Evolutionary conservation across 2,113 vertebrate species (phyloP).

Genomic region (Gnathonemus longibarbis): DNA sequence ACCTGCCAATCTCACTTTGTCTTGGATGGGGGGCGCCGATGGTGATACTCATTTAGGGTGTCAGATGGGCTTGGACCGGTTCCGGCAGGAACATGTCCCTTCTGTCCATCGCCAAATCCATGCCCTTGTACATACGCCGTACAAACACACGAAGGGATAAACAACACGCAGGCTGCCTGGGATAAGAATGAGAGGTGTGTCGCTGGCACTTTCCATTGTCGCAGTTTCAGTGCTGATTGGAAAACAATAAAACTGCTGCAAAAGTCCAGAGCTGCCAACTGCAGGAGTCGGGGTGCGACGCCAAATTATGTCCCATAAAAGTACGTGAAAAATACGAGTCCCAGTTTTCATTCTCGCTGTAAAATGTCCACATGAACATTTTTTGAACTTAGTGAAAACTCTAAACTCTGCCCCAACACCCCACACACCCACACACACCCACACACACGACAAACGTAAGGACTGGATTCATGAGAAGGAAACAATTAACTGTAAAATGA

Average conservation of each 20-base stretch:
- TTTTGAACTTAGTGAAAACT: background rate
- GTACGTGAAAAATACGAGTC: no score
- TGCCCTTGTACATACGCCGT: background rate
- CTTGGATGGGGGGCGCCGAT: background rate
- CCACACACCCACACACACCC: no score
- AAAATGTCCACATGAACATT: background rate
- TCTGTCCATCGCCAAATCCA: background rate
- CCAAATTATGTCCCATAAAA: background rate
- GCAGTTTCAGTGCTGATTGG: background rate
- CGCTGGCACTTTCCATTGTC: background rate
- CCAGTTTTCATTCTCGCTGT: background rate
- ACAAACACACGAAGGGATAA: background rate
- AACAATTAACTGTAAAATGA: background rate
- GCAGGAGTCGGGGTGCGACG: background rate
- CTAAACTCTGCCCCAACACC: background rate
- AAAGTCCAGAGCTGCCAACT: background rate
- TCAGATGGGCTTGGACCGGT: background rate
- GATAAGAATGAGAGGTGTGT: background rate
- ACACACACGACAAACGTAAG: background rate
- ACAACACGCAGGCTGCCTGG: background rate
- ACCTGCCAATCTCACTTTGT: background rate
- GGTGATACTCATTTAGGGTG: background rate
- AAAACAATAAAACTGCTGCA: background rate
- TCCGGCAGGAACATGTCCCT: background rate
- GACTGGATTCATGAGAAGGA: background rate